Base-by-base conservation (phyloP, 2,113 vertebrate genomes). In the Scatophagus argus region DNA sequence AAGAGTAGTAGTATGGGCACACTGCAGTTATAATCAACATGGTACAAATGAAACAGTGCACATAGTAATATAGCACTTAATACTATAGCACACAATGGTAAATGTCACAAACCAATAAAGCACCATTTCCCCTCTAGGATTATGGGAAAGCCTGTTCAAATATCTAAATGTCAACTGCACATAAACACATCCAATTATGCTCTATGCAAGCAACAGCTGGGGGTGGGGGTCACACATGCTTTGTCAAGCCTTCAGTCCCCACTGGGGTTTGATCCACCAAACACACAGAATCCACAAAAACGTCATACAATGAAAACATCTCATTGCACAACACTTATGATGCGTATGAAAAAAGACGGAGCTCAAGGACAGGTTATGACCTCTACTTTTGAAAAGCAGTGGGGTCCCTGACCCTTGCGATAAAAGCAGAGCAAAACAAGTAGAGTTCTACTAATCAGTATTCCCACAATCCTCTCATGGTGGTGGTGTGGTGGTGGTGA, bases 131-230 rank as follows among this genome's bases (percentile, higher is more conserved):
- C 84, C 65, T 80, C 55, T 16, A 80, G 85, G 90, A 92, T 94
- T 88, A 93, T 88, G 77, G 82, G 75, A 83, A 87, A 89, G 84
- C 85, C 90, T 92, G 81, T 82, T 91, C 88, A 92, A 92, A 93
- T 91, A 93, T 92, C 93, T 85, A 94, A 95, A 95, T 95, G 94
- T 95, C 94, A 95, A 84, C 92, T 82, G 78, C 59, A 77, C 89
- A 95, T 92, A 93, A 94, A 93, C 91, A 94, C 92, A 92, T 91
- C 87, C 89, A 94, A 94, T 95, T 93, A 95, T 63, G 77, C 74
- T 69, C 67, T 59, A 62, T 68, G 43, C 67, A 73, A 69, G 85
- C 72, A 76, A 75, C 87, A 91, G 84, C 82, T 87, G 87, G 76
- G 74, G 74, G 61, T 4, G 59, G 67, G 54, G 82, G 79, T 88